A percentile compares a stretch with the other conserved stretches of the same genome.
These are phyloP conservation scores for Rhizomys pruinosus DNA, from an alignment of 2,113 vertebrate species.

Conservation along the genomic window DNA sequence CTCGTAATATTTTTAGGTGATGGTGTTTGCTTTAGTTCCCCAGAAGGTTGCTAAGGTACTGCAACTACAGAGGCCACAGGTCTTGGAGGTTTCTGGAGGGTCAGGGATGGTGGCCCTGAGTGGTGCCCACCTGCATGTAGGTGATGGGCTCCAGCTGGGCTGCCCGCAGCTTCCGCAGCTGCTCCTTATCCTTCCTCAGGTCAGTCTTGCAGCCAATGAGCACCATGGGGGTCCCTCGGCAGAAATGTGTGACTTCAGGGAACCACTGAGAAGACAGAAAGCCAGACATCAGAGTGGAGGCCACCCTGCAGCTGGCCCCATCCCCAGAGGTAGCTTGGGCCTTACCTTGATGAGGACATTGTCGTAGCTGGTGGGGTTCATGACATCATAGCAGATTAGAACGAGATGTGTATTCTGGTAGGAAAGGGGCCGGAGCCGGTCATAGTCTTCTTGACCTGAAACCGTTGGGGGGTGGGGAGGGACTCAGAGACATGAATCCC, in stretches of 20 bases:
- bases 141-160: conserved; percentile 91
- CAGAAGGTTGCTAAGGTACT: background rate
- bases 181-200: conserved; percentile 95
- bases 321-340: background rate
- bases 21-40: background rate
- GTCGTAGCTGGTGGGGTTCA: conserved; percentile 95
- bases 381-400: conserved; percentile 97
- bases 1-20: background rate
- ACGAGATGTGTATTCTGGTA: conserved; percentile 94
- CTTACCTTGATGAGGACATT: conserved; percentile 96
- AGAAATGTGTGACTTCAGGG: conserved; percentile 96
- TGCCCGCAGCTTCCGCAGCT: conserved; percentile 90
- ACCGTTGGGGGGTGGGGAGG: background rate
- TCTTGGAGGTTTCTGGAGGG: background rate
- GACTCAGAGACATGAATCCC: background rate
- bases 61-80: background rate
- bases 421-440: conserved; percentile 94
- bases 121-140: conserved; percentile 90
- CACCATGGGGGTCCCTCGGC: conserved; percentile 90
- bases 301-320: rapidly evolving
- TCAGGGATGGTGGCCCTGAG: rapidly evolving
- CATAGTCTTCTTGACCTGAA: conserved; percentile 97
- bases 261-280: conserved; percentile 88
- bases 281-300: background rate
- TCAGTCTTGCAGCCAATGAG: conserved; percentile 98